A percentile compares a stretch with the other conserved stretches of the same genome.
Evolutionary conservation across 2,888 invertebrate genomes (phyloP).

Genomic region (Pachliopta kotzebuea): DNA sequence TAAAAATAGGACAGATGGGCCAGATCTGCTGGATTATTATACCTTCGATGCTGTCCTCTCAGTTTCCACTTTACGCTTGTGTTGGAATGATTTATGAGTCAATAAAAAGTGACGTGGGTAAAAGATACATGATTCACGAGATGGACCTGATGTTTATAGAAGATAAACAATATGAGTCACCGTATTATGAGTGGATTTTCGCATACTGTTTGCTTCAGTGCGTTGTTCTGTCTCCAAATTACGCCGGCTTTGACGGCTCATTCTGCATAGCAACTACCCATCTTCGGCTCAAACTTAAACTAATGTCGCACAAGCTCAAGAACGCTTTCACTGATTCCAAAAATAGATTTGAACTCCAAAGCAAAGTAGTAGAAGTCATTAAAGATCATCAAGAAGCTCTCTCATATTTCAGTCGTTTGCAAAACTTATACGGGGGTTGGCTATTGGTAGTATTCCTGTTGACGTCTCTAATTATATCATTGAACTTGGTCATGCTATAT

Average conservation of each 20-base stretch:
- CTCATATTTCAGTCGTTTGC: conserved; percentile 47
- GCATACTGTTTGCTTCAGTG: conserved; percentile 51
- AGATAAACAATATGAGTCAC: conserved; percentile 55
- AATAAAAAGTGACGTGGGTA: conserved; percentile 46
- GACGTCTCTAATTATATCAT: conserved; percentile 52
- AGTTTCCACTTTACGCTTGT: conserved; percentile 56
- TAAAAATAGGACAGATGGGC: conserved; percentile 47
- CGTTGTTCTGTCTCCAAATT: conserved; percentile 48
- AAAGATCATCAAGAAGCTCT: conserved; percentile 56
- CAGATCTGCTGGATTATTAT: conserved; percentile 53
- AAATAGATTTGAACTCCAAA: conserved; percentile 40
- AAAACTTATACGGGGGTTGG: conserved; percentile 59
- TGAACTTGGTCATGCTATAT: conserved; percentile 58
- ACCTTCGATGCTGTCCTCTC: conserved; percentile 46
- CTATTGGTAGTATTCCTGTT: conserved; percentile 52
- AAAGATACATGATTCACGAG: conserved; percentile 56
- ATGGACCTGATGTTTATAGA: conserved; percentile 55
- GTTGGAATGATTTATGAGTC: conserved; percentile 48
- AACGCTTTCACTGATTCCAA: conserved; percentile 46
- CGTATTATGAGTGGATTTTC: conserved; percentile 57
- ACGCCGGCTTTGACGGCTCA: conserved; percentile 58
- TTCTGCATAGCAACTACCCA: conserved; percentile 62
- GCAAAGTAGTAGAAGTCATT: conserved; percentile 46
- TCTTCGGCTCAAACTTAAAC: conserved; percentile 55
- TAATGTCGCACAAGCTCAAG: conserved; percentile 48